These are phyloP conservation scores for Seriola rivoliana DNA, from an alignment of 2,113 vertebrate genomes.

Conservation along the genomic window DNA sequence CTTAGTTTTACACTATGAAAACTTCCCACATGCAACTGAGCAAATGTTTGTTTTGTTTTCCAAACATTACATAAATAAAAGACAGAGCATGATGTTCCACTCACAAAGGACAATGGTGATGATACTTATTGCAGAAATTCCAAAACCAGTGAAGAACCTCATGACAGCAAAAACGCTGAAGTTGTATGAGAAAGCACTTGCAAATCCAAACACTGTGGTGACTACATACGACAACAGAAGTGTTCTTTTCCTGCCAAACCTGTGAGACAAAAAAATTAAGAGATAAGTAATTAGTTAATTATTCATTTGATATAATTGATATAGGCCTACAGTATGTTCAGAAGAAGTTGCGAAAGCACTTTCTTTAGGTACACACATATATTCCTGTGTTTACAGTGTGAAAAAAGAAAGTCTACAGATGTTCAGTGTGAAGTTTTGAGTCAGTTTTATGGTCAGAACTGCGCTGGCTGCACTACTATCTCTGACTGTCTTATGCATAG, in stretches of 20 bases:
- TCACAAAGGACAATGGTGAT: slow-evolving; percentile 75
- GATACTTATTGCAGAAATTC: slow-evolving; percentile 78
- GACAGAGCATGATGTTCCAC: slow-evolving; percentile 22
- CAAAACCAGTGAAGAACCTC: slow-evolving; percentile 80
- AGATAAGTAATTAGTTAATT: not conserved
- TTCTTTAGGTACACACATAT: not conserved
- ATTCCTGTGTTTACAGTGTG: too few species aligned
- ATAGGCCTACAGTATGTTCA: not conserved
- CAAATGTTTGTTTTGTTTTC: not conserved
- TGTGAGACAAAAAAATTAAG: slow-evolving; percentile 28
- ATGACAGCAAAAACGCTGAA: slow-evolving; percentile 72
- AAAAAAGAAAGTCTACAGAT: too few species aligned
- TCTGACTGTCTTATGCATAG: not conserved
- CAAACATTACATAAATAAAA: not conserved
- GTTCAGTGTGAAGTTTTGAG: not conserved
- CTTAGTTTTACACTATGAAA: not conserved
- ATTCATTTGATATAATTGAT: not conserved
- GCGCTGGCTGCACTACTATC: not conserved
- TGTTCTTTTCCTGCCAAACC: slow-evolving; percentile 76
- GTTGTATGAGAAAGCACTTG: slow-evolving; percentile 72
- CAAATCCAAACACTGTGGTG: slow-evolving; percentile 58
- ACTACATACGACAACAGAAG: slow-evolving; percentile 74
- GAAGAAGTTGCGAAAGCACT: not conserved
- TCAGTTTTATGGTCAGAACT: not conserved
- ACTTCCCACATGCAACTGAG: not conserved